A percentile compares a stretch with the other conserved stretches of the same genome.
phyloP scores from a whole-genome alignment of 2,113 vertebrate species.

The Gymnogyps californianus region DNA sequence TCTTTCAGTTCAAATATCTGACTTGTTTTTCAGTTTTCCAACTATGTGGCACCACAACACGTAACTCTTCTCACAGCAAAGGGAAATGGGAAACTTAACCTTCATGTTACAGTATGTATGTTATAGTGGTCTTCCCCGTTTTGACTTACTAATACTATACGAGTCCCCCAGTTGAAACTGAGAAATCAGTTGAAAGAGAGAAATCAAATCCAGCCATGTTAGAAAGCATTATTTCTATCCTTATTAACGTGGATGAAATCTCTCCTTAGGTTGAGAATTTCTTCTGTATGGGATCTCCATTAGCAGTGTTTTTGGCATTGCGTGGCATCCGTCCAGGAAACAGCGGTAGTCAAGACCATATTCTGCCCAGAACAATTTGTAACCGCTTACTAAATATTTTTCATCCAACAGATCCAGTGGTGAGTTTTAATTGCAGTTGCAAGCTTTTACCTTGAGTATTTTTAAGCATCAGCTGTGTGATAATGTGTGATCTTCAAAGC shows the following conservation, averaged over 20 bases:
- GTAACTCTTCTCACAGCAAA: not conserved
- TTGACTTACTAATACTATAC: too few relatives aligned
- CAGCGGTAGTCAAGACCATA: constrained; percentile 91
- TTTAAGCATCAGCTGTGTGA: not conserved
- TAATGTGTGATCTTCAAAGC: not conserved
- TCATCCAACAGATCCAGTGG: constrained; percentile 98
- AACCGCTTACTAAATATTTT: constrained; percentile 93
- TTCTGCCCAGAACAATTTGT: constrained; percentile 91
- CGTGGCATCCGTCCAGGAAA: constrained; percentile 92
- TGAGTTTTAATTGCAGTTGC: constrained; percentile 70
- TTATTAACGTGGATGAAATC: not conserved
- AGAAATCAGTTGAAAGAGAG: not conserved
- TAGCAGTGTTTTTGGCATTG: constrained; percentile 94
- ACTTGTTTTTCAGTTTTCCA: not conserved
- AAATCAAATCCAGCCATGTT: not conserved
- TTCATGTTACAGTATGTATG: not conserved
- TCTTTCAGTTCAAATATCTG: not conserved
- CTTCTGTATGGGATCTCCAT: constrained; percentile 98
- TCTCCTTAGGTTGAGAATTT: constrained; percentile 93
- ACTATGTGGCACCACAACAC: not conserved
- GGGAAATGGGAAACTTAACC: not conserved
- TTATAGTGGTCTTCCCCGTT: accelerated
- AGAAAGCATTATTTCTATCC: not conserved
- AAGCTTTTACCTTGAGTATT: not conserved
- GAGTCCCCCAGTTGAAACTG: not conserved